A percentile compares a stretch with the other conserved stretches of the same genome.
Conservation (phyloP, 2,113 vertebrate genomes). For the Aviceda subcristata region DNA sequence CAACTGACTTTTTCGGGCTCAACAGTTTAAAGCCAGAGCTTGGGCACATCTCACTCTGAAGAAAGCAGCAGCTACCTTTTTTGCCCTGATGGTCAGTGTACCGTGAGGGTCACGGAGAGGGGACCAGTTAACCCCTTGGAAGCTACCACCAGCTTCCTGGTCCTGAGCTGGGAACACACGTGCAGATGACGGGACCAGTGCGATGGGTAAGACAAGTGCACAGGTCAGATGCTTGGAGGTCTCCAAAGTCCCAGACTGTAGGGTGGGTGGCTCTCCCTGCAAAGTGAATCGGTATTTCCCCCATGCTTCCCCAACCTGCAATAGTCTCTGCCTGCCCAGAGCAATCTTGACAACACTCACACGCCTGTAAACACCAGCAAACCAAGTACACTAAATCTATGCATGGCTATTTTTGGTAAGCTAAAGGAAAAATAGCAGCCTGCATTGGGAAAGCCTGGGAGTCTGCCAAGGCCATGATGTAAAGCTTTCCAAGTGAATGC, state of each 20-base stretch:
- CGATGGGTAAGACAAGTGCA: not conserved
- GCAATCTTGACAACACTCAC: slow-evolving; percentile 43
- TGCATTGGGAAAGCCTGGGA: slow-evolving; percentile 70
- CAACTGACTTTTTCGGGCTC: not conserved
- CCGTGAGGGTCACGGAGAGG: not conserved
- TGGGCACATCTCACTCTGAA: not conserved
- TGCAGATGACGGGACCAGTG: no score
- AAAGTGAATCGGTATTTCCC: not conserved
- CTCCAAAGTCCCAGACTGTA: not conserved
- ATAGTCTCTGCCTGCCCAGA: slow-evolving; percentile 44
- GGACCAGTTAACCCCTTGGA: not conserved
- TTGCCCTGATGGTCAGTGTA: not conserved
- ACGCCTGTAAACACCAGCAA: slow-evolving; percentile 63
- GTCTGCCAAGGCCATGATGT: slow-evolving; percentile 72
- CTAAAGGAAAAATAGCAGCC: slow-evolving; percentile 75
- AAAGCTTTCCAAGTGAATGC: slow-evolving; percentile 71
- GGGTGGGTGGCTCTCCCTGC: not conserved
- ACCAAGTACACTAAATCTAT: slow-evolving; percentile 69
- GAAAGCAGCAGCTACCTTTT: not conserved
- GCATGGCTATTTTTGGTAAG: slow-evolving; percentile 74
- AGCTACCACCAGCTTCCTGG: not conserved
- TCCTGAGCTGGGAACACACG: not conserved
- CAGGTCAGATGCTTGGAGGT: not conserved
- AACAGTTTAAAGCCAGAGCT: not conserved
- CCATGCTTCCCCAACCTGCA: not conserved